Percentiles rank a stretch among this genome's conserved stretches.
phyloP scores from a whole-genome alignment of 2,888 invertebrate genomes.

The Dasysyrphus tricinctus region DNA sequence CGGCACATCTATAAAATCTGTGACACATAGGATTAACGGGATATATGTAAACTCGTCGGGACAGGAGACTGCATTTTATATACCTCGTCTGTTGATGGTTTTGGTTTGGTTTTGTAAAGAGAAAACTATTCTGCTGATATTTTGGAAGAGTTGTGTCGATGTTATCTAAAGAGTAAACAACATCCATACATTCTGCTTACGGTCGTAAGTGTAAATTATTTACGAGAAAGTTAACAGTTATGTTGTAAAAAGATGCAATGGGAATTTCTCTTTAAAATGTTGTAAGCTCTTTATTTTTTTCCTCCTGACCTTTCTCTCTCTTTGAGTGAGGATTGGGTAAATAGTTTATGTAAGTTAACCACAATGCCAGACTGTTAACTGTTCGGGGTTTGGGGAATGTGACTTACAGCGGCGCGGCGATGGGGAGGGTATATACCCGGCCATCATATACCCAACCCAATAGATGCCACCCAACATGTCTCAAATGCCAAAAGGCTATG shows the following conservation, averaged over 20 bases:
- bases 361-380: slow-evolving; percentile 66
- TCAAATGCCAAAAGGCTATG: slow-evolving; percentile 71
- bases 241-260: slow-evolving; percentile 28
- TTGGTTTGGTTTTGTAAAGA: slow-evolving; percentile 27
- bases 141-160: too few relatives aligned
- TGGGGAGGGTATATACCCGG: background rate
- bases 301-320: slow-evolving; percentile 15
- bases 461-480: slow-evolving; percentile 34
- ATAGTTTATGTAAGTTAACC: slow-evolving; percentile 69
- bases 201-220: background rate
- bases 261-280: slow-evolving; percentile 53
- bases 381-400: slow-evolving; percentile 5
- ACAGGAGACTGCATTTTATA: slow-evolving; percentile 16
- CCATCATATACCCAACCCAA: background rate
- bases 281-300: slow-evolving; percentile 28
- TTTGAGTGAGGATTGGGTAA: background rate
- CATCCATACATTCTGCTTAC: background rate
- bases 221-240: slow-evolving; percentile 43
- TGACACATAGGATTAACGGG: slow-evolving; percentile 63
- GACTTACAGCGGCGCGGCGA: slow-evolving; percentile 35
- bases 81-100: background rate
- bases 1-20: slow-evolving; percentile 64
- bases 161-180: slow-evolving; percentile 51
- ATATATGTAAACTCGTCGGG: slow-evolving; percentile 59
- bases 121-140: slow-evolving; percentile 4